Evolutionary conservation across 2,888 invertebrate genomes (phyloP), one percentile per base, ranked within the genome.

Genomic region (Formica aserva): DNA sequence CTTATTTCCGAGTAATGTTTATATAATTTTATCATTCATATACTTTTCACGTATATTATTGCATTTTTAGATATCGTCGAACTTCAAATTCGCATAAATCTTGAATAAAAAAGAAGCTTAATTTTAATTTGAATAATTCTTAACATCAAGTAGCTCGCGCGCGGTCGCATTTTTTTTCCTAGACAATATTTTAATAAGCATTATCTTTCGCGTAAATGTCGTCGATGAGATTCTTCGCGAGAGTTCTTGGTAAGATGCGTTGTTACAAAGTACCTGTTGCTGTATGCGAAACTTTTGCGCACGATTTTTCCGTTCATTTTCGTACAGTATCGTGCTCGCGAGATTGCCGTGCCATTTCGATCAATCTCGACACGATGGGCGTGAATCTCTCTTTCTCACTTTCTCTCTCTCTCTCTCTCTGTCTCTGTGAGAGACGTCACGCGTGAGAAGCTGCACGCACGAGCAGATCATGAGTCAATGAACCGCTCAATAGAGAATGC

Each of bases 291-390:
- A 80, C 78, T 80, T 78, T 80, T 80, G 78, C 48, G 35, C 60
- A 80, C 72, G 72, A 80, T 80, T 80, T 80, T 80, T 80, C 78
- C 78, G 45, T 45, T 62, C 22, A 72, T 80, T 80, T 80, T 80
- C 77, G 69, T 57, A 22, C 55, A 67, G n/a, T 72, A 22, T 41
- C 72, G 60, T 11, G 35, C 29, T 52, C 72, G 72, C 41, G 78
- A 35, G 71, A 80, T 60, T 72, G 35, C 9, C 72, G 60, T 72
- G 78, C 72, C 78, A 72, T 80, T 80, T 80, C 78, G 60, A 62
- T 80, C 78, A 48, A 78, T 78, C 71, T 60, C 29, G 8, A 41
- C 48, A 41, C 55, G 69, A 29, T 69, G 57, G 78, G 78, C 71
- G 60, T 71, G 71, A 71, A 48, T 72, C 45, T 18, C 38, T 60